phyloP scores from a whole-genome alignment of 2,113 vertebrate genomes.

The Microtus montanus region DNA sequence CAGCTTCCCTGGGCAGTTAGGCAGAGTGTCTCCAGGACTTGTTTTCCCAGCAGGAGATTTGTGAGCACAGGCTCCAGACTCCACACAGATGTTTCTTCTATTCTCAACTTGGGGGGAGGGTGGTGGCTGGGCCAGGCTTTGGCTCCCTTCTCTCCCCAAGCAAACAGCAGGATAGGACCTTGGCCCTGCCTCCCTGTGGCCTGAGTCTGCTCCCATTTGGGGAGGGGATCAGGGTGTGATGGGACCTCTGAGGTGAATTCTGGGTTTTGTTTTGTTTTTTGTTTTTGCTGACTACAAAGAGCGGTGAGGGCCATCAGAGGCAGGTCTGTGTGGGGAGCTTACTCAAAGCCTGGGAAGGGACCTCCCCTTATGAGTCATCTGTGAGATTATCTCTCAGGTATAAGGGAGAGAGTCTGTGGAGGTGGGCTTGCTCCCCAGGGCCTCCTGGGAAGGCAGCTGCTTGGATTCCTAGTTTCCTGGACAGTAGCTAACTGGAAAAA shows the following conservation, averaged over 20 bases:
- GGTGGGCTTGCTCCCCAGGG: not conserved
- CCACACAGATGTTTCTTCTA: constrained; percentile 68
- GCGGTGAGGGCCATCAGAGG: not conserved
- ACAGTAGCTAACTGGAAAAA: not conserved
- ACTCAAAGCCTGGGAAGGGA: not conserved
- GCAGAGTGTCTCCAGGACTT: not conserved
- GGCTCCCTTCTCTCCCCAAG: constrained; percentile 27
- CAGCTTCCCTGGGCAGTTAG: not conserved
- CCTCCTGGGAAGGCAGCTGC: not conserved
- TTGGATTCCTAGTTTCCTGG: not conserved
- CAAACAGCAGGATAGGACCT: not conserved
- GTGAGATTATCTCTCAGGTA: not conserved
- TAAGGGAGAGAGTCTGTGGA: not conserved
- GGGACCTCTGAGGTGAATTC: not conserved
- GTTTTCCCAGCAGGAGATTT: constrained; percentile 7
- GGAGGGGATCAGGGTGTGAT: not conserved
- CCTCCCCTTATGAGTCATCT: not conserved
- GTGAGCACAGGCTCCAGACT: constrained; percentile 10
- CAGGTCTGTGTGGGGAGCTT: not conserved
- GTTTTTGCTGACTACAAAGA: constrained; percentile 8
- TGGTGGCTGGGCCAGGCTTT: not conserved
- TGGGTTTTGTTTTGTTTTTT: not conserved
- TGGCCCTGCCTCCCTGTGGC: constrained; percentile 27
- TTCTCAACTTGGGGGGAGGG: not conserved
- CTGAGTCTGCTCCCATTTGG: not conserved